Evolutionary conservation across 2,888 invertebrate species (phyloP).

Genomic region (Caenorhabditis becei): DNA sequence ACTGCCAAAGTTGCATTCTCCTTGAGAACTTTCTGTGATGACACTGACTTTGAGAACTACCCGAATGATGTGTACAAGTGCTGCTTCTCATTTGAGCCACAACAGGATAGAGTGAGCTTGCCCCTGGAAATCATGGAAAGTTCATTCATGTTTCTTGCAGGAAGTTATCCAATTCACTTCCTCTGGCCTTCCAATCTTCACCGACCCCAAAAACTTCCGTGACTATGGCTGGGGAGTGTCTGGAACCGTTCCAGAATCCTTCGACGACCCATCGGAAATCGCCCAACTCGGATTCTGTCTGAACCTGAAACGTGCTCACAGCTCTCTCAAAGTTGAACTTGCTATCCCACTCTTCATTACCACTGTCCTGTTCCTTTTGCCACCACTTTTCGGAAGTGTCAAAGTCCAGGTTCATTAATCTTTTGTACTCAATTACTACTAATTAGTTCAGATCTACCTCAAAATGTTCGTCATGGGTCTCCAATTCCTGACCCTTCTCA

Average conservation of each 20-base stretch:
- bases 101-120: constrained; percentile 67
- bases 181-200: constrained; percentile 80
- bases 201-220: constrained; percentile 81
- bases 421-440: background rate
- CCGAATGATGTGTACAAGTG: constrained; percentile 81
- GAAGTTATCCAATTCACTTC: constrained; percentile 78
- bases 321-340: constrained; percentile 77
- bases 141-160: no score
- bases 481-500: constrained; percentile 79
- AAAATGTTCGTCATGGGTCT: constrained; percentile 79
- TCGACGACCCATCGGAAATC: constrained; percentile 75
- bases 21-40: constrained; percentile 80
- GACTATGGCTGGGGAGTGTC: constrained; percentile 80
- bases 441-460: constrained; percentile 68
- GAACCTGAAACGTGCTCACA: constrained; percentile 78
- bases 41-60: constrained; percentile 80
- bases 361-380: constrained; percentile 77
- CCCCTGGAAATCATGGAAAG: no score
- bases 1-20: constrained; percentile 79
- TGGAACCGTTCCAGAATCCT: constrained; percentile 77
- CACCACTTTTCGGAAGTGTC: constrained; percentile 78
- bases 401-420: constrained; percentile 57
- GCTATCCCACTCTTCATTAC: constrained; percentile 76
- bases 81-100: constrained; percentile 79
- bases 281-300: constrained; percentile 80